Base-by-base conservation (phyloP, 2,113 vertebrate genomes). In the Tringa solitaria region DNA sequence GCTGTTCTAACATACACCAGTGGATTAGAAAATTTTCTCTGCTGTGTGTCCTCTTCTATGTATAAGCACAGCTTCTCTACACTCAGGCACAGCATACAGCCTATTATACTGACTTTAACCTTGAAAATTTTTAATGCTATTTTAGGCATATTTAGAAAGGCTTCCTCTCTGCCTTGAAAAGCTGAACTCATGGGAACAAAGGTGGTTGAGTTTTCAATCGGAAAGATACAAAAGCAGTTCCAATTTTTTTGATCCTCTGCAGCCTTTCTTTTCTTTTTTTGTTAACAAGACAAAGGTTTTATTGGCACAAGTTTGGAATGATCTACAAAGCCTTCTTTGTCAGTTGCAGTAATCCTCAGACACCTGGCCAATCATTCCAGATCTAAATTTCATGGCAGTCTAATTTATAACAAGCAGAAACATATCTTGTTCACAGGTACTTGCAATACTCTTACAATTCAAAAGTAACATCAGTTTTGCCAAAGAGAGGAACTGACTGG, bases 351-450 rank as follows among this genome's bases (percentile, higher is more conserved):
- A 81, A 76, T 86, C 61, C 76, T 89, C 35, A 87, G 74, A 78
- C 37, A 80, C 60, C 54, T 3, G 48, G 72, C 23, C 69, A 84
- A 5, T 92, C 69, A 60, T 43, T 64, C 65, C 48, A 80, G 68
- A 51, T 53, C 60, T 72, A 68, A 81, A 92, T 84, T 95, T 57
- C 16, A 5, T 14, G 45, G n/a, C 53, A 89, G 35, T 20, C 56
- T 94, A 86, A 95, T 94, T 94, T 89, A 50, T 68, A 89, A 79
- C 61, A 77, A 79, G 86, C 53, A 91, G 86, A 73, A 93, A 72
- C 5, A 5, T 27, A 77, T 39, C n/a, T 83, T 70, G 26, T 81
- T 89, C 90, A 61, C 46, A 39, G 48, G 68, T 60, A 56, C 76
- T 90, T 64, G 51, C 39, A 64, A 24, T 88, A 64, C 6, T 78